Conservation (phyloP, 1,140 invertebrate genomes). For the Scaptomyza hsui region DNA sequence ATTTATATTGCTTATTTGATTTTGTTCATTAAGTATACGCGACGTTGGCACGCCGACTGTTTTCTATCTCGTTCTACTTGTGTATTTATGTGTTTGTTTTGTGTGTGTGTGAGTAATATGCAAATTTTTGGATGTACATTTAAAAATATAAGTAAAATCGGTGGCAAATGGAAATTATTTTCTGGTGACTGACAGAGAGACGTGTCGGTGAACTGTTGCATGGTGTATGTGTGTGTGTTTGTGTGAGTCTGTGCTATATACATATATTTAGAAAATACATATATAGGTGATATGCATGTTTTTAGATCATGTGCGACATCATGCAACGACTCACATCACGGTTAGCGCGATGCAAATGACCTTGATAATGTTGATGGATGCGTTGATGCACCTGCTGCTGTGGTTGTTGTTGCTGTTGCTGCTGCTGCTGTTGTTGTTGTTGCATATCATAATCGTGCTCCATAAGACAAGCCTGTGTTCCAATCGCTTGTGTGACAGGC, state of each 20-base stretch:
- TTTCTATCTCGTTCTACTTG: background rate
- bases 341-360: slow-evolving; percentile 83
- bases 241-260: slow-evolving; percentile 22
- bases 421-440: slow-evolving; percentile 51
- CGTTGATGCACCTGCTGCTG: slow-evolving; percentile 53
- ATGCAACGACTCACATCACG: slow-evolving; percentile 84
- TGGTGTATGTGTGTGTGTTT: slow-evolving; percentile 27
- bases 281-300: slow-evolving; percentile 25
- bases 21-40: slow-evolving; percentile 44
- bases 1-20: slow-evolving; percentile 43
- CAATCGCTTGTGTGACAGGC: slow-evolving; percentile 76
- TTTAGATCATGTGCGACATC: slow-evolving; percentile 83
- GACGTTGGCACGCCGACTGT: slow-evolving; percentile 21
- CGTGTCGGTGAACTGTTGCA: slow-evolving; percentile 49
- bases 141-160: slow-evolving; percentile 17
- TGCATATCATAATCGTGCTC: slow-evolving; percentile 63
- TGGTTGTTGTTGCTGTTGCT: slow-evolving; percentile 39
- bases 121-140: slow-evolving; percentile 43
- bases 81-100: background rate
- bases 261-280: slow-evolving; percentile 17
- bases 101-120: slow-evolving; percentile 31
- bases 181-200: slow-evolving; percentile 35
- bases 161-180: slow-evolving; percentile 31
- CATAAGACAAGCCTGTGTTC: slow-evolving; percentile 77
- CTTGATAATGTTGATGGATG: slow-evolving; percentile 79